Conservation (phyloP, 2,797 vertebrate genomes). For the Neoniphon sammara region DNA sequence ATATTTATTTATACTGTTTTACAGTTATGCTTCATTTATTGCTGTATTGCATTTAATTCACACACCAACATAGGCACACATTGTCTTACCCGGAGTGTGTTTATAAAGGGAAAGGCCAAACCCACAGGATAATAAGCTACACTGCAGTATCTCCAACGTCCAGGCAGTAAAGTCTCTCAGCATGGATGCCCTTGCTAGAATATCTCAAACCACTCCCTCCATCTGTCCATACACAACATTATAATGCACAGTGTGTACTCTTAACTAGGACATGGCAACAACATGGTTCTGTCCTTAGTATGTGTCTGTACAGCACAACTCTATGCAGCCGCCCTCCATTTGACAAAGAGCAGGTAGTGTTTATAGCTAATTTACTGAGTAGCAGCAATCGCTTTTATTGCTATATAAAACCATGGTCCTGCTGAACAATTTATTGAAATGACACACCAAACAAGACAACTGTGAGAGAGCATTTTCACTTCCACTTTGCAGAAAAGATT, state of each 20-base stretch:
- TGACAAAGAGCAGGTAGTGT: slow-evolving; percentile 63
- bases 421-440: slow-evolving; percentile 68
- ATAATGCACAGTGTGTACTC: slow-evolving; percentile 53
- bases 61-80: slow-evolving; percentile 4
- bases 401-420: slow-evolving; percentile 68
- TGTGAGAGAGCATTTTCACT: slow-evolving; percentile 65
- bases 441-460: slow-evolving; percentile 49
- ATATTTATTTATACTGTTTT: slow-evolving; percentile 22
- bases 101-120: slow-evolving; percentile 32
- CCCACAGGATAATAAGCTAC: slow-evolving; percentile 34
- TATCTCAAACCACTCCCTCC: slow-evolving; percentile 72
- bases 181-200: slow-evolving; percentile 66
- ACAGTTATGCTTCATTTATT: slow-evolving; percentile 18
- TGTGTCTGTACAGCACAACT: slow-evolving; percentile 32
- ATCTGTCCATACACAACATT: slow-evolving; percentile 69
- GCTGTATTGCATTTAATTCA: slow-evolving; percentile 30
- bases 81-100: background rate
- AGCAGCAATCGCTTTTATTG: slow-evolving; percentile 60
- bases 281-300: slow-evolving; percentile 51
- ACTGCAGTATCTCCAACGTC: slow-evolving; percentile 36
- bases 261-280: slow-evolving; percentile 66
- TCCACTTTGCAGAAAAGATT: slow-evolving; percentile 70
- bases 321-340: slow-evolving; percentile 15
- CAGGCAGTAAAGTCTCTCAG: slow-evolving; percentile 55
- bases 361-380: slow-evolving; percentile 72